Base-by-base conservation (phyloP, 2,797 vertebrate genomes). In the Heteromormyrus szaboi region DNA sequence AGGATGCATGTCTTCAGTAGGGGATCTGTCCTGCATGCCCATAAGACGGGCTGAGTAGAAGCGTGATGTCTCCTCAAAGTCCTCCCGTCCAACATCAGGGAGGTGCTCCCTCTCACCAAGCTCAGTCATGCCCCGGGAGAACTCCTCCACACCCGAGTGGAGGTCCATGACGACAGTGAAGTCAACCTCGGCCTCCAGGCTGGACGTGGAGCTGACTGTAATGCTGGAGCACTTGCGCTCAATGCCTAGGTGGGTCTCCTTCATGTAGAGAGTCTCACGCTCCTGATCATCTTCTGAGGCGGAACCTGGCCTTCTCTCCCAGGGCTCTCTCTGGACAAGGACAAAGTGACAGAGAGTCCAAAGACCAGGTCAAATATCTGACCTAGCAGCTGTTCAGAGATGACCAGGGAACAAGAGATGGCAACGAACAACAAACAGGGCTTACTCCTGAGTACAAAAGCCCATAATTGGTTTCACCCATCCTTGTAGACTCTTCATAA, bases 151-250 rank as follows among this genome's bases (percentile, higher is more conserved):
- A 86, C 95, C 96, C 37, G 95, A 95, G 0, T 96, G 96, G 92
- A 96, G 96, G 93, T 97, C 96, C 0, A 96, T 95, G 0, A 96
- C 96, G 83, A 96, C 94, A 0, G 96, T 96, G 94, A 97, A 97
- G 93, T 97, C 97, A 90, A 96, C 96, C 90, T 97, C 96, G 0
- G 96, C 96, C 90, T 97, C 96, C 83, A 97, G 95, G 92, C 96
- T 97, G 90, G 97, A 97, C 0, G 97, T 96, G n/a, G 97, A 97
- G 93, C 96, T 97, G 94, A 97, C 96, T 0, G 96, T 97, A 93
- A 97, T 97, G 94, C 96, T 97, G 91, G 96, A 97, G 92, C 96
- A 97, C 92, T 97, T 97, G 79, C 96, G 96, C 89, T 97, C 97
- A 0, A 97, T 97, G 90, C 96, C 95, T 92, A 97, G 93, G 90